Conservation (phyloP, 2,888 invertebrate species). For the Latrodectus elegans region DNA sequence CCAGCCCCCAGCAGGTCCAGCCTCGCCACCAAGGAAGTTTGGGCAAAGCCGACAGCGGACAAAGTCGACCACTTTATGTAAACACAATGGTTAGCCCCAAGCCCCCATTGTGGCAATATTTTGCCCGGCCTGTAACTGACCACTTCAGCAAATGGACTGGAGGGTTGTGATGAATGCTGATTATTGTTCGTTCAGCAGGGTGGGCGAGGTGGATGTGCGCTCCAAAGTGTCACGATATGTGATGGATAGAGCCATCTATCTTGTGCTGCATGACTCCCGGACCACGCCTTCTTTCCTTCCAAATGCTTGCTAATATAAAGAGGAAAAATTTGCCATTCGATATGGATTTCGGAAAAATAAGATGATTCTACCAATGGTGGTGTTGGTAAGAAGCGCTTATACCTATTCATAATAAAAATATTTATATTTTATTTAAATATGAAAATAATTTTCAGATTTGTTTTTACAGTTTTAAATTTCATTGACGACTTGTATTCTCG, state of each 20-base stretch:
- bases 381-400: too few relatives aligned
- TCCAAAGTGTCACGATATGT: constrained; percentile 47
- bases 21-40: background rate
- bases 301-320: background rate
- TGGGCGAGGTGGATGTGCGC: constrained; percentile 19
- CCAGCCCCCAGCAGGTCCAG: background rate
- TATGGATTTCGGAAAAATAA: background rate
- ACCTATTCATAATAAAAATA: too few relatives aligned
- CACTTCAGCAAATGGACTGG: constrained; percentile 64
- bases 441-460: too few relatives aligned
- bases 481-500: too few relatives aligned
- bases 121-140: constrained; percentile 63
- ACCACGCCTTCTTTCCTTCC: constrained; percentile 20
- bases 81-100: constrained; percentile 23
- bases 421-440: too few relatives aligned
- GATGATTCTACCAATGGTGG: background rate
- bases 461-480: too few relatives aligned
- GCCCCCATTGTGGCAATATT: constrained; percentile 55
- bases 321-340: background rate
- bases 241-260: constrained; percentile 67
- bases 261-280: constrained; percentile 12
- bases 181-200: constrained; percentile 55
- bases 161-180: constrained; percentile 62
- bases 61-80: constrained; percentile 39
- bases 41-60: background rate